A percentile compares a stretch with the other conserved stretches of the same genome.
Conservation (phyloP, 2,113 vertebrate genomes). For the Cranoglanis bouderius region DNA sequence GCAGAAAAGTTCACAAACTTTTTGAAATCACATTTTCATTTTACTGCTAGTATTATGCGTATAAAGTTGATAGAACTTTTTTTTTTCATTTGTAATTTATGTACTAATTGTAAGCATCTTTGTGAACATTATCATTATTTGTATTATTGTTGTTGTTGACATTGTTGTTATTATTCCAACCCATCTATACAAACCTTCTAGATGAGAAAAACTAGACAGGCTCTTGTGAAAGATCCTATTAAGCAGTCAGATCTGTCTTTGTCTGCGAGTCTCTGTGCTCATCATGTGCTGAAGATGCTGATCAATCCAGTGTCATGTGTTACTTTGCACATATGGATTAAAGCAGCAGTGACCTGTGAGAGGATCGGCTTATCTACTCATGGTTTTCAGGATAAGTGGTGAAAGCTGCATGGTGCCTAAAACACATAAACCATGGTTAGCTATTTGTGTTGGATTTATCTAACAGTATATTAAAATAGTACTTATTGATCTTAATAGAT, state of each 20-base stretch:
- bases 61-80: background rate
- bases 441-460: background rate
- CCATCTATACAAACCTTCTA: background rate
- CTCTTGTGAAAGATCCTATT: background rate
- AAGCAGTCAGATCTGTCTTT: background rate
- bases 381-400: background rate
- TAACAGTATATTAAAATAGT: background rate
- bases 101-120: background rate
- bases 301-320: background rate
- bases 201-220: background rate
- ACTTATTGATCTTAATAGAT: background rate
- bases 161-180: background rate
- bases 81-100: background rate
- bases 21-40: background rate
- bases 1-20: slow-evolving; percentile 1
- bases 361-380: background rate
- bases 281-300: background rate
- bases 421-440: background rate
- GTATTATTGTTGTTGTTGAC: background rate
- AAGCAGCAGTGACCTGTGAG: background rate
- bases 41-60: background rate
- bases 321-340: background rate
- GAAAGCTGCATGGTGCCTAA: background rate
- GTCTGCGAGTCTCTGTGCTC: background rate
- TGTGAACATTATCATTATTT: background rate